Evolutionary conservation across 30 jellyfish, hydroid and myxozoan species (phyloP).

Genomic region (Chrysaora quinquecirrha): DNA sequence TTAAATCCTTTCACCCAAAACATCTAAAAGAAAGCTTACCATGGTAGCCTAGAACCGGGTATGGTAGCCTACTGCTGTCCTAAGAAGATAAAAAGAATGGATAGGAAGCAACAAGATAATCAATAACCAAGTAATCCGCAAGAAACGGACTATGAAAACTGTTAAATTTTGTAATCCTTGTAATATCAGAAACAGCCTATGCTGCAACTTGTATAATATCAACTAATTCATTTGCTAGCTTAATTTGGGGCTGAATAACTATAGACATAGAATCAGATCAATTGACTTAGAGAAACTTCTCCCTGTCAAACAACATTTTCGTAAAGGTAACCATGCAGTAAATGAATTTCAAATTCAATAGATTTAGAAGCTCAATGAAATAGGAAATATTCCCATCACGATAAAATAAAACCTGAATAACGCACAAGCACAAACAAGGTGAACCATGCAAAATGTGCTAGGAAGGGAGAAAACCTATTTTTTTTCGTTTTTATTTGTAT

Average conservation of each 20-base stretch:
- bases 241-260: neutral
- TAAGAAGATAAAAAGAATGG: neutral
- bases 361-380: no score
- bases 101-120: neutral
- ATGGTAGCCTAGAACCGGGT: neutral
- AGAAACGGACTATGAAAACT: neutral
- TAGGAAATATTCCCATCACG: no score
- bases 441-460: no score
- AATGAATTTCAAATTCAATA: no score
- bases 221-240: neutral
- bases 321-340: neutral
- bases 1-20: constrained; percentile 34
- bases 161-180: neutral
- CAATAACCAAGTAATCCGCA: neutral
- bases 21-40: constrained; percentile 33
- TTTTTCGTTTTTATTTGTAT: no score
- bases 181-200: neutral
- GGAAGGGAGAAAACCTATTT: no score
- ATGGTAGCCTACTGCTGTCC: neutral
- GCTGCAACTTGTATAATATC: neutral
- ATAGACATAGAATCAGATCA: neutral
- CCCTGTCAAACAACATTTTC: neutral
- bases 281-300: neutral
- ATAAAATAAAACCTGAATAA: no score
- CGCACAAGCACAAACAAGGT: no score